These are phyloP conservation scores for Otolemur crassicaudatus DNA, from an alignment of 2,797 vertebrate genomes.

Conservation along the genomic window DNA sequence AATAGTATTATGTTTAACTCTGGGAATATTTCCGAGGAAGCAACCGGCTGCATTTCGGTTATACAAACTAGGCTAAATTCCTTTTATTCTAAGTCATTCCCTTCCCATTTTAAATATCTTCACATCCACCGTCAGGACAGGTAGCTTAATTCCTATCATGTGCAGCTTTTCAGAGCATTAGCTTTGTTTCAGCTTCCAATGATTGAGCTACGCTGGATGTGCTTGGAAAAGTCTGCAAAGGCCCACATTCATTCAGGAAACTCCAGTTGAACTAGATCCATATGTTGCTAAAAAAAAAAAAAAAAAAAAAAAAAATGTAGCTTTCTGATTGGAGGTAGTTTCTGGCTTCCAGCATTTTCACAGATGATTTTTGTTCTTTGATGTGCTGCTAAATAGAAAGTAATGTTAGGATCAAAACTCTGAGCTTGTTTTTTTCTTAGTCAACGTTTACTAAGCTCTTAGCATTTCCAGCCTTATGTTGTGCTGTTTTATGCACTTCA, in stretches of 20 bases:
- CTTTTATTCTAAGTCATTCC: conserved; percentile 85
- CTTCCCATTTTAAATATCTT: conserved; percentile 84
- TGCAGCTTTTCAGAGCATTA: conserved; percentile 86
- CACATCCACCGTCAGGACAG: conserved; percentile 87
- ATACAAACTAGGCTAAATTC: conserved; percentile 79
- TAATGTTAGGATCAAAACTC: conserved; percentile 75
- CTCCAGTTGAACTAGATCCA: conserved; percentile 88
- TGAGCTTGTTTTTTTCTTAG: background rate
- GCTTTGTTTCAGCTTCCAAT: conserved; percentile 86
- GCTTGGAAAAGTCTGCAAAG: conserved; percentile 83
- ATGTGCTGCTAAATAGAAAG: conserved; percentile 81
- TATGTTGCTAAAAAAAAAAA: conserved; percentile 85
- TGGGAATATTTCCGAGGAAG: conserved; percentile 73
- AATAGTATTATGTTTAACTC: conserved; percentile 40
- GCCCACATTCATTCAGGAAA: conserved; percentile 88
- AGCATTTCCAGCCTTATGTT: background rate
- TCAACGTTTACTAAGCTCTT: conserved; percentile 42
- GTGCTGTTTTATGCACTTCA: background rate
- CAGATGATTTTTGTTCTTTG: conserved; percentile 82
- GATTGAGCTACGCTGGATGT: conserved; percentile 83
- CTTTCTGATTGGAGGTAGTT: conserved; percentile 80
- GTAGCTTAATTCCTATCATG: conserved; percentile 90
- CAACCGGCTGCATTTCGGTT: conserved; percentile 29
- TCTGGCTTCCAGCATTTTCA: conserved; percentile 81
- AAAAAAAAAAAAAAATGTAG: conserved; percentile 63